Base-by-base conservation (phyloP, 2,888 invertebrate species). In the Heliconius ethilla region DNA sequence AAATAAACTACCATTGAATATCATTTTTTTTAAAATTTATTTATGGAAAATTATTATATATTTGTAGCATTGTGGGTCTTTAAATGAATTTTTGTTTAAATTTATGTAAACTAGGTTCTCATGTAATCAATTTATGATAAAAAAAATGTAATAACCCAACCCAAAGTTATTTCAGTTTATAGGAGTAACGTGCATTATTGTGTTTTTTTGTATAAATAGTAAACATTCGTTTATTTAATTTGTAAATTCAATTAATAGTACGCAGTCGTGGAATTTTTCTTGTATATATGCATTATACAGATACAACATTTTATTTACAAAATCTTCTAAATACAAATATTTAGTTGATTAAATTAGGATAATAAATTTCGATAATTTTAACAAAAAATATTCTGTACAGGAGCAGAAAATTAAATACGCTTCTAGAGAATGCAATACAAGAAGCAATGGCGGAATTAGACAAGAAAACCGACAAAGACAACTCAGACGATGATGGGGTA, bases 381-480 rank as follows among this genome's bases (percentile, higher is more conserved):
- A 27, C 80, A 76, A 78, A 62, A 78, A 73, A 82, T 79, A 82
- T 33, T 70, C 75, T 77, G 55, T 76, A 85, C 95, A 98, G 98
- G 96, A 98, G 98, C 95, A 96, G 98, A 96, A 98, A 98, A 97
- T 95, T 98, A 95, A 98, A 98, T 93, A 96, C 96, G 84, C 97
- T 97, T 90, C 95, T 98, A 87, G 98, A 98, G 93, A 97, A 97
- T 88, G 98, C 98, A 77, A 98, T 98, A 88, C 98, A 98, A 95
- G 98, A 98, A 93, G 98, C 98, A 78, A 98, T 98, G 98, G 95
- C 96, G 82, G 98, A 98, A 91, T 93, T 98, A 87, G 98, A 98
- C 92, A 96, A 96, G 89, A 95, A 95, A 87, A 95, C 95, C 55
- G 95, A 94, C 13, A 74, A 79, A 33, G 75, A 72, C 3, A 75